Evolutionary conservation across 2,888 invertebrate species (phyloP), one percentile per base, ranked within the genome.

Genomic region (Drosophila austrosaltans): DNA sequence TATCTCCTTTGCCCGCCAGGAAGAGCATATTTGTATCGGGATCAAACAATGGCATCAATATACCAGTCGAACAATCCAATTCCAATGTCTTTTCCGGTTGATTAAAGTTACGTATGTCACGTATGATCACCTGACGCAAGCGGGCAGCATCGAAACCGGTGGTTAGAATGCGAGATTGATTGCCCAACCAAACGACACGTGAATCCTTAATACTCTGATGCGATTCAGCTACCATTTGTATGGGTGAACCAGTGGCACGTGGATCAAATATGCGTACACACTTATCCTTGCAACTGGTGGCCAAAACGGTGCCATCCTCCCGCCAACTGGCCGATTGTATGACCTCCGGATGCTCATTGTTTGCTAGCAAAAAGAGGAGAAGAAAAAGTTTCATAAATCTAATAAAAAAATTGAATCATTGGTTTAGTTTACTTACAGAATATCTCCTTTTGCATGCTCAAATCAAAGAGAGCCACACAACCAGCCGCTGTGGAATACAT

Each of bases 1-100:
- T 98, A 89, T 98, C 98, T 6, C 98, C 98, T 94, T 98, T 98
- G 48, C 98, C 98, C 65, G 97, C 97, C 68, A 99, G 93, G 93
- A 98, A 98, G 71, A 98, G 94, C 98, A 99, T 98, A 84, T 96
- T 96, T 48, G 99, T 98, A 90, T 99, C 98, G 12, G 96, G 93
- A 93, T 99, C 99, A 91, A 95, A 98, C 5, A 98, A 93, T 0
- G 98, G 98, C 94, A 98, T 97, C 75, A 98, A 93, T 71, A 98
- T 96, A 32, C 98, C 97, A 25, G 97, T 97, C 61, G 97, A 97
- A 87, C 96, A 97, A 92, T 97, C 97, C 75, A 97, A 93, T 82
- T 96, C 96, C 44, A 97, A 89, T 0, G 96, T 95, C 91, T 96
- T 96, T 86, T 97, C 95, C 0, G 96, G 94, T 80, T 95, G 94